Base-by-base conservation (phyloP, 1,140 invertebrate genomes). In the Leptopilina clavipes region DNA sequence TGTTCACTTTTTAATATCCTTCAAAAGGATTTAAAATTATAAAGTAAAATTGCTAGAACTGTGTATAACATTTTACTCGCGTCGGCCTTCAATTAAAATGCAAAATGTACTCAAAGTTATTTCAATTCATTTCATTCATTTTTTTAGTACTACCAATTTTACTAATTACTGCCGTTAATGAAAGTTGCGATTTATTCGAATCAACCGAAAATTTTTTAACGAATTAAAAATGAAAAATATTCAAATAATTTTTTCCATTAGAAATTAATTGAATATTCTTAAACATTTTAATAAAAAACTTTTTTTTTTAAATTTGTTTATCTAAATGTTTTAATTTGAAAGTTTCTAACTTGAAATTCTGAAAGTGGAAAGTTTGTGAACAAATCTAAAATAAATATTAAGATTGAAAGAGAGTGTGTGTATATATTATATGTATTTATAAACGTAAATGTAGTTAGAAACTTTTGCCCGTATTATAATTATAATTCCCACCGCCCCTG, bases 11-110 rank as follows among this genome's bases (percentile, higher is more conserved):
- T 78, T 72, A 70, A 54, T 75, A 88, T 88, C 86, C 84, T 87
- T 87, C 59, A 83, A 82, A 88, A 88, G 85, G 85, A 88, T 88
- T 76, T 87, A 87, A 87, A 88, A 86, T 76, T 79, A 48, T 17
- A 17, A 17, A 6, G 0, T 45, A 14, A 52, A 52, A 17, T 52
- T n/a, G 6, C 1, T 52, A 52, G 14, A 52, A 52, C 7, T 12
- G 12, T 9, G 12, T 12, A n/a, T n/a, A 25, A 12, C 18, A n/a
- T 25, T 65, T 65, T 37, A 65, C 12, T 65, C 3, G 59, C 59
- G 59, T 65, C 3, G 12, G 18, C 22, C 56, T 59, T 59, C 10
- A 25, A 59, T 59, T 25, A 59, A 40, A 25, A 19, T 10, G 19
- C 19, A 12, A 31, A 76, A 77, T 73, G 74, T 81, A 79, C 76